phyloP scores from a whole-genome alignment of 2,888 invertebrate genomes.

The Lasius platythorax region DNA sequence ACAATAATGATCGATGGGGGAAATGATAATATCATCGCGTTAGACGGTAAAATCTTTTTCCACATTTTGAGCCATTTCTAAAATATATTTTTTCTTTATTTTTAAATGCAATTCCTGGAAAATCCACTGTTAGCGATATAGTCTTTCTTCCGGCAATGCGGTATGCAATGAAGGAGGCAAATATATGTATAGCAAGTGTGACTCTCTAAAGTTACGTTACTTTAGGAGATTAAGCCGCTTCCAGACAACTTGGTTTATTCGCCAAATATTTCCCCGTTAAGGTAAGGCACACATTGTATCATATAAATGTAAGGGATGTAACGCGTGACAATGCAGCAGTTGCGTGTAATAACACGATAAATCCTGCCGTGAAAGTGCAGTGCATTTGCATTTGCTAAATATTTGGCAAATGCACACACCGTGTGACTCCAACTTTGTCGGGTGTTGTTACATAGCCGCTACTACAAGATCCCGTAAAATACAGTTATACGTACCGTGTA shows the following conservation, averaged over 20 bases:
- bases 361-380: conserved; percentile 31
- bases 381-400: conserved; percentile 42
- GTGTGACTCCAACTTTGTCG: conserved; percentile 9
- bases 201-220: not conserved
- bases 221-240: conserved; percentile 14
- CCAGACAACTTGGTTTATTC: conserved; percentile 10
- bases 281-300: conserved; percentile 36
- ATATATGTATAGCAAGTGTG: not conserved
- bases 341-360: conserved; percentile 35
- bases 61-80: not conserved
- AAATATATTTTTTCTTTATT: not conserved
- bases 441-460: not conserved
- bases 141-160: not conserved
- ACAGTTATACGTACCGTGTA: conserved; percentile 28
- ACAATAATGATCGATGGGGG: not conserved
- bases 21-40: not conserved
- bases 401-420: conserved; percentile 34
- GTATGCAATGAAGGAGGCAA: not conserved
- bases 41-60: not conserved
- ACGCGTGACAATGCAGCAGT: conserved; percentile 33
- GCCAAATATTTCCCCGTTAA: conserved; percentile 45
- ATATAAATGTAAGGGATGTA: conserved; percentile 23
- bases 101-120: not conserved
- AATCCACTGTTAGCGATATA: not conserved
- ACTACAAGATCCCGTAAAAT: conserved; percentile 27